phyloP scores from a whole-genome alignment of 1,140 invertebrate species.

The Sycophaga agraensis region DNA sequence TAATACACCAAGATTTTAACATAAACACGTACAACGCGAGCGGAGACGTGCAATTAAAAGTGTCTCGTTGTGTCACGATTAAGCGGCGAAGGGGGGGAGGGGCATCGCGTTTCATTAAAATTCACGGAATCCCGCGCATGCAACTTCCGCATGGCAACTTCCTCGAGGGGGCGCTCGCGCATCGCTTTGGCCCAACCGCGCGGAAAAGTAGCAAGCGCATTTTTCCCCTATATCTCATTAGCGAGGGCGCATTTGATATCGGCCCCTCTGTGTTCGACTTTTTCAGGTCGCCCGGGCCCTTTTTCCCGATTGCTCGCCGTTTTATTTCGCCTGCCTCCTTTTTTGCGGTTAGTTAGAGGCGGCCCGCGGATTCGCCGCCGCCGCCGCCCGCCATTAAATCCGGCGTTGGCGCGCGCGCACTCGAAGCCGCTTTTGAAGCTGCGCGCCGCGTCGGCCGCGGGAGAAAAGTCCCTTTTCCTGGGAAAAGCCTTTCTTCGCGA shows the following conservation, averaged over 20 bases:
- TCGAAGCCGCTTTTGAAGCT: too few relatives aligned
- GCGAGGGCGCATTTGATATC: background rate
- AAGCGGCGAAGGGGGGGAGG: background rate
- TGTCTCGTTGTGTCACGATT: too few relatives aligned
- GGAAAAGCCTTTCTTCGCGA: too few relatives aligned
- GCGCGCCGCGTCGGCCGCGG: too few relatives aligned
- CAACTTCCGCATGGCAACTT: too few relatives aligned
- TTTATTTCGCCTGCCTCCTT: background rate
- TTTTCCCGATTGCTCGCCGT: background rate
- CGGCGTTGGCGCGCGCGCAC: background rate
- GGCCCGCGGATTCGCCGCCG: background rate
- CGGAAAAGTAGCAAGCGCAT: constrained; percentile 13
- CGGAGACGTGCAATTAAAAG: too few relatives aligned
- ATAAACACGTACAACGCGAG: too few relatives aligned
- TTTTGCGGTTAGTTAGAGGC: constrained; percentile 7
- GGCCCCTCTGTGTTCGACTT: background rate
- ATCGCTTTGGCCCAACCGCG: constrained; percentile 18
- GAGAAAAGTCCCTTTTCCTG: too few relatives aligned
- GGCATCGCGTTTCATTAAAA: constrained; percentile 9
- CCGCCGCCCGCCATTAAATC: background rate
- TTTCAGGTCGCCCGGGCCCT: background rate
- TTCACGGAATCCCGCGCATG: too few relatives aligned
- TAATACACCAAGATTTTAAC: too few relatives aligned
- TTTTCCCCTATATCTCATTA: constrained; percentile 26
- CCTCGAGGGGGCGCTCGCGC: background rate